phyloP scores from a whole-genome alignment of 2,888 invertebrate genomes.

The Embidobia sp. region DNA sequence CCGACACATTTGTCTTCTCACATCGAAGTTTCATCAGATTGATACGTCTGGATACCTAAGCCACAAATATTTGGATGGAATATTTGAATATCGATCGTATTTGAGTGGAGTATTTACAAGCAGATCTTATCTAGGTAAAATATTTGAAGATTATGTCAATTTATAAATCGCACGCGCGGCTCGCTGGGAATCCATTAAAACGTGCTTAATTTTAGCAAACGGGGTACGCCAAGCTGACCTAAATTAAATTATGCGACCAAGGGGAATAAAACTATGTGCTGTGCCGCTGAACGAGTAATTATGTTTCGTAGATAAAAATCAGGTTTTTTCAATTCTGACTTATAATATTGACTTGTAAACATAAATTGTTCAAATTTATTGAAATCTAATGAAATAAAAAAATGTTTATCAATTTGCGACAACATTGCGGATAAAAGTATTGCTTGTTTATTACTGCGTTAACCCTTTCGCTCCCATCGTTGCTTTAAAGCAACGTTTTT shows the following conservation, averaged over 20 bases:
- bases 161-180: slow-evolving; percentile 44
- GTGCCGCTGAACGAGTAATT: not conserved
- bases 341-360: no score
- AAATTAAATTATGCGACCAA: slow-evolving; percentile 15
- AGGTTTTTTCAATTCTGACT: no score
- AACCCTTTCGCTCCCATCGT: no score
- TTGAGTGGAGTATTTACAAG: slow-evolving; percentile 21
- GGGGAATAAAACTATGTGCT: slow-evolving; percentile 10
- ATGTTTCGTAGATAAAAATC: not conserved
- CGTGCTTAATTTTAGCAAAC: slow-evolving; percentile 8
- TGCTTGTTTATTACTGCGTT: no score
- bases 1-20: slow-evolving; percentile 3
- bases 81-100: slow-evolving; percentile 36
- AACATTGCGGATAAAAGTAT: no score
- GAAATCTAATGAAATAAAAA: no score
- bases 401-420: no score
- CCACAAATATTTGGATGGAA: slow-evolving; percentile 27
- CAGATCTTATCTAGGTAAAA: slow-evolving; percentile 27
- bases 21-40: slow-evolving; percentile 17
- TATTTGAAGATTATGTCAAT: slow-evolving; percentile 35
- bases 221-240: slow-evolving; percentile 7
- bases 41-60: slow-evolving; percentile 20
- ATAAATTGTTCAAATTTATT: no score
- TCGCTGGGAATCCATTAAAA: slow-evolving; percentile 6
- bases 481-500: no score